Percentiles rank a stretch among this genome's conserved stretches.
phyloP scores from a whole-genome alignment of 2,113 vertebrate species.

The Felis chaus region DNA sequence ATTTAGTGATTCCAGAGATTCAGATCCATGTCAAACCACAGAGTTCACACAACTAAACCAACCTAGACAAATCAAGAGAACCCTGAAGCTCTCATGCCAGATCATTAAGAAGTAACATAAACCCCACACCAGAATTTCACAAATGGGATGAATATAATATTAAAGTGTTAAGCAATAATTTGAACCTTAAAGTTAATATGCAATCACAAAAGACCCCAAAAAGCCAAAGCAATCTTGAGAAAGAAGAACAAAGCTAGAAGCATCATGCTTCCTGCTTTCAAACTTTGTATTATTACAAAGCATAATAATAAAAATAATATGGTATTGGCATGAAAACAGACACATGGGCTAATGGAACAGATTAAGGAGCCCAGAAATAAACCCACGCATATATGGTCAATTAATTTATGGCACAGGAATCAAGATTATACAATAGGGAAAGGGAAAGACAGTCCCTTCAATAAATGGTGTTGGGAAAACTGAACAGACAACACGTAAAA shows the following conservation, averaged over 20 bases:
- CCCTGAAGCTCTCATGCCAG: background rate
- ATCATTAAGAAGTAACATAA: background rate
- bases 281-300: background rate
- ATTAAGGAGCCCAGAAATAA: background rate
- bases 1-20: background rate
- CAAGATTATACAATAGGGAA: background rate
- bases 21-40: background rate
- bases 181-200: background rate
- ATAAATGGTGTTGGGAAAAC: background rate
- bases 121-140: background rate
- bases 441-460: background rate
- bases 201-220: background rate
- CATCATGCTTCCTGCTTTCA: background rate
- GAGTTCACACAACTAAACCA: background rate
- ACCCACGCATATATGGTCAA: background rate
- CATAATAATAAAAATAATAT: background rate
- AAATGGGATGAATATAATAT: background rate
- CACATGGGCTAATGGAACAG: background rate
- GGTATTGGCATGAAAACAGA: background rate
- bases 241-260: background rate
- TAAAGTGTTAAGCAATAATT: slow-evolving; percentile 14
- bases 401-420: background rate
- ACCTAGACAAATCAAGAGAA: background rate
- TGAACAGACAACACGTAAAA: background rate
- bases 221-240: background rate